phyloP scores from a whole-genome alignment of 2,113 vertebrate species.

The Xiphorhynchus elegans region DNA sequence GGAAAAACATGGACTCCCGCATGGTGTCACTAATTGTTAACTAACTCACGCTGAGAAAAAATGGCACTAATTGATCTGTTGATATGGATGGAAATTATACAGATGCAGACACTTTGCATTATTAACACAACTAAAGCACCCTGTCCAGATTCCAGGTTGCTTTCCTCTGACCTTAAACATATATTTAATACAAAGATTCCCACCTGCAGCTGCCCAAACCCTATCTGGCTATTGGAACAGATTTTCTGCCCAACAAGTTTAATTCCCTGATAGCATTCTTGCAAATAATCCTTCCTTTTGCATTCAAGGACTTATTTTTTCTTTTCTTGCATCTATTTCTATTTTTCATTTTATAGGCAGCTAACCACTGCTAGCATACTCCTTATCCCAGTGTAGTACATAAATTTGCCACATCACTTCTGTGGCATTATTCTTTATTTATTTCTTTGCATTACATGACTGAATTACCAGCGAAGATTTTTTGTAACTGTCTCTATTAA shows the following conservation, averaged over 20 bases:
- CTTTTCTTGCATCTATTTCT: background rate
- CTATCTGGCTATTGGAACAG: background rate
- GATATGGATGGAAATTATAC: background rate
- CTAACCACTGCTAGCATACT: background rate
- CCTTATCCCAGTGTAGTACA: background rate
- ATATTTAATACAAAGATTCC: background rate
- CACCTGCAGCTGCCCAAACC: background rate
- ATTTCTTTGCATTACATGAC: background rate
- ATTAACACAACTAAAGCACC: background rate
- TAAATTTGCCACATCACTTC: background rate
- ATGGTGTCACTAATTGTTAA: background rate
- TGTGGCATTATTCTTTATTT: background rate
- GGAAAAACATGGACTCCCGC: background rate
- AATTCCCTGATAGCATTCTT: background rate
- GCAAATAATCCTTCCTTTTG: background rate
- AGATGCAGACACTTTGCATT: background rate
- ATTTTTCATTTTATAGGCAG: background rate
- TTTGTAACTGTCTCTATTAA: background rate
- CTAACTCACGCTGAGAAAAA: background rate
- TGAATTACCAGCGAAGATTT: background rate
- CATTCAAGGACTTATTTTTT: background rate
- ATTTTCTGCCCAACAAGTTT: background rate
- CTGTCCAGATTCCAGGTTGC: background rate
- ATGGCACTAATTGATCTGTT: background rate
- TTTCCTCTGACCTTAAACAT: background rate